Evolutionary conservation across 2,797 vertebrate genomes (phyloP), one percentile per base, ranked within the genome.

Genomic region (Lithobates pipiens): DNA sequence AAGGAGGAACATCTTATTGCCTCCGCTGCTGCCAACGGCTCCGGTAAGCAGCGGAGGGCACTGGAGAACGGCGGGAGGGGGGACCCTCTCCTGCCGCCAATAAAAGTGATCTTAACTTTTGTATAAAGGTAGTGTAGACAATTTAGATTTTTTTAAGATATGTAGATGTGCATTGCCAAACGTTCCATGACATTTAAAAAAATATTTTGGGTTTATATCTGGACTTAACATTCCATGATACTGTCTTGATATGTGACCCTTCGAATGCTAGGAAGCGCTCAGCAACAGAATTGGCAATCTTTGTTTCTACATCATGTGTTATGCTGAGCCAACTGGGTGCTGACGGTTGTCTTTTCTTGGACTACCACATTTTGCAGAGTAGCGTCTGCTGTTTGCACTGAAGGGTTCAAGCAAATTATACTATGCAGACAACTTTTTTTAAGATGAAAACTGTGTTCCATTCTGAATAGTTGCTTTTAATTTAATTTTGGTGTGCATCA

Each of bases 81-180:
- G 29, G 29, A n/a, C 29, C 29, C 29, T 29, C 29, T 29, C 29
- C 29, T 29, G 29, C 29, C 2, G 29, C 29, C 2, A 2, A 29
- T 29, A 29, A 29, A 29, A 29, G 29, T 1, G n/a, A n/a, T n/a
- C n/a, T n/a, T 91, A 94, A 95, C 93, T 96, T 67, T 95, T 95
- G 95, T 96, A 96, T 95, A 95, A 96, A 96, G 91, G 94, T 96
- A 96, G 95, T 93, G 94, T 95, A 95, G 93, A 96, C 95, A 93
- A 95, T 93, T 95, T 95, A 93, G 93, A 93, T 94, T 94, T 93
- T 95, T 94, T 94, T 92, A 93, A 82, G 88, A 78, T 86, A 85
- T 93, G 89, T 93, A 93, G 94, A 94, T 93, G 91, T 93, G 93
- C 93, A 89, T 94, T 96, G 95, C 95, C 95, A 96, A 96, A 96